These are phyloP conservation scores for Ips typographus DNA, from an alignment of 1,140 invertebrate species.

Conservation along the genomic window DNA sequence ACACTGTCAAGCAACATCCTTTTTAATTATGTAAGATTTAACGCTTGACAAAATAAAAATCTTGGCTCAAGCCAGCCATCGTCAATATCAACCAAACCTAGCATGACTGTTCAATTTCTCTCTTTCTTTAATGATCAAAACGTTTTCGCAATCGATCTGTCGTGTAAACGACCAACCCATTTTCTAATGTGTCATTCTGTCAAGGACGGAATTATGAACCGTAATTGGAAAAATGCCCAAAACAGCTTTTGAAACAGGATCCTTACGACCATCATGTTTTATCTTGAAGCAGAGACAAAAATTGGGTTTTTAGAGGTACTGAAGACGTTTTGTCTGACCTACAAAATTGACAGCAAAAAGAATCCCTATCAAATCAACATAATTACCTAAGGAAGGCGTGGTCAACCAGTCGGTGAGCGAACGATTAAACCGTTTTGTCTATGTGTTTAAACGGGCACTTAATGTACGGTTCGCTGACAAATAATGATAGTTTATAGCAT, in stretches of 20 bases:
- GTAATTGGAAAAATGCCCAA: constrained; percentile 6
- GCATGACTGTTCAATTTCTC: not conserved
- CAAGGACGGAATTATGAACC: constrained; percentile 9
- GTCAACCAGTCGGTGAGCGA: not conserved
- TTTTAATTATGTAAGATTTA: not conserved
- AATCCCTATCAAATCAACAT: constrained; percentile 1
- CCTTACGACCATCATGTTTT: too few relatives aligned
- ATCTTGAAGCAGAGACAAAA: too few relatives aligned
- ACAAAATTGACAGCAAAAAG: too few relatives aligned
- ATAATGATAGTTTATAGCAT: constrained; percentile 4
- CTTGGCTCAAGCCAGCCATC: not conserved
- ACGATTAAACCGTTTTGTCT: not conserved
- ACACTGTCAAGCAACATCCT: not conserved
- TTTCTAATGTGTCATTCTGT: constrained; percentile 23
- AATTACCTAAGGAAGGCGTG: not conserved
- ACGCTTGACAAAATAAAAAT: not conserved
- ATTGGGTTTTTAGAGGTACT: too few relatives aligned
- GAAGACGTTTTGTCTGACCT: too few relatives aligned
- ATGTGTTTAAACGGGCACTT: constrained; percentile 1
- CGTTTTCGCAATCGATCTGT: not conserved
- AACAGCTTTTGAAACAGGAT: too few relatives aligned
- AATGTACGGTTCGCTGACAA: constrained; percentile 2
- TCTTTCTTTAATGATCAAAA: not conserved
- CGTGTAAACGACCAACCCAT: constrained; percentile 13
- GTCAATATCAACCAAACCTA: not conserved